Conservation (phyloP, 2,797 vertebrate species). For the Enteromius viviparus region DNA sequence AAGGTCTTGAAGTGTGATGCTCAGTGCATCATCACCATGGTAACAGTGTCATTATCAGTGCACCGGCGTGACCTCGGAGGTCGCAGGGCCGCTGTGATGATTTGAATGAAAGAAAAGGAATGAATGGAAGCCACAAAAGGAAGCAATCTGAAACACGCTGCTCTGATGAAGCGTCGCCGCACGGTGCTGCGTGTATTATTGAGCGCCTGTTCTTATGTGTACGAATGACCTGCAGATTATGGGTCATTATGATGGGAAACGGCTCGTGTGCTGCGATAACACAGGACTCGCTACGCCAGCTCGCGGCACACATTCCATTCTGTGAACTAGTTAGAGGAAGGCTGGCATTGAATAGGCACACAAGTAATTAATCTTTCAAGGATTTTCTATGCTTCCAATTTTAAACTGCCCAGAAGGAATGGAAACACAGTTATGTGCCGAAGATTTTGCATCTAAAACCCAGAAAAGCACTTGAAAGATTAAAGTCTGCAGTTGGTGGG, state of each 20-base stretch:
- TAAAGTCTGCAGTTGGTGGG: slow-evolving; percentile 50
- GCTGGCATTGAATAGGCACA: slow-evolving; percentile 57
- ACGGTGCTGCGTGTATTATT: background rate
- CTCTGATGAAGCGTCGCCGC: background rate
- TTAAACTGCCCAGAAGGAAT: slow-evolving; percentile 61
- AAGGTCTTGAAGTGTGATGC: background rate
- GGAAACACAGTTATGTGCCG: slow-evolving; percentile 40
- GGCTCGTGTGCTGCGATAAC: slow-evolving; percentile 36
- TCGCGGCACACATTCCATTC: slow-evolving; percentile 55
- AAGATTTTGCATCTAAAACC: slow-evolving; percentile 57
- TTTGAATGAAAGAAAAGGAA: background rate
- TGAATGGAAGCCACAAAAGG: slow-evolving; percentile 6
- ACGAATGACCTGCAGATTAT: slow-evolving; percentile 40
- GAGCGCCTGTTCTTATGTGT: background rate
- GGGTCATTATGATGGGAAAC: slow-evolving; percentile 56
- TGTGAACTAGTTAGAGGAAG: slow-evolving; percentile 57
- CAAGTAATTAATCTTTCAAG: slow-evolving; percentile 66
- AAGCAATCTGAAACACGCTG: background rate
- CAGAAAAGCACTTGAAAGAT: slow-evolving; percentile 57
- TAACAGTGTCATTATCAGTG: slow-evolving; percentile 5
- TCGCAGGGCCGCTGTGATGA: background rate
- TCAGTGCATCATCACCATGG: slow-evolving; percentile 10
- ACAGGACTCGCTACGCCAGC: slow-evolving; percentile 48
- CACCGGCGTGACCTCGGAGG: background rate
- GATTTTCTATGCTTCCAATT: slow-evolving; percentile 62